Percentiles rank a stretch among this genome's conserved stretches.
phyloP scores from a whole-genome alignment of 2,888 invertebrate species.

The Conchocele bisecta region DNA sequence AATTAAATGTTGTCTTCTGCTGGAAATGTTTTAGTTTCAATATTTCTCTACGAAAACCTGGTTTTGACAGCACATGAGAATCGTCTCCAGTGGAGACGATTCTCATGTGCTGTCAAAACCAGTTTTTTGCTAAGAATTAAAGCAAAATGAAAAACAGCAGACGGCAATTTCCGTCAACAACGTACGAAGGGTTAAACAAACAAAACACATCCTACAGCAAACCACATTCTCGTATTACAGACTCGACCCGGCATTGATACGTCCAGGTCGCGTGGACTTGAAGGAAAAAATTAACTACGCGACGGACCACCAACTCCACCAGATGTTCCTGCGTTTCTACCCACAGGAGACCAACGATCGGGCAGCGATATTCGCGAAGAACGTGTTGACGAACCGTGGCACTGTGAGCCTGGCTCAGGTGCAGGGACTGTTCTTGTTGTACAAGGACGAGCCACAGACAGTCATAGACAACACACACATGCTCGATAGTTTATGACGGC shows the following conservation, averaged over 20 bases:
- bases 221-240: constrained; percentile 84
- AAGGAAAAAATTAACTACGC: constrained; percentile 91
- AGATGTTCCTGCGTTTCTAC: constrained; percentile 96
- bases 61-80: too few species aligned
- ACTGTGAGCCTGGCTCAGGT: constrained; percentile 95
- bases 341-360: constrained; percentile 82
- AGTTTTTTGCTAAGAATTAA: too few species aligned
- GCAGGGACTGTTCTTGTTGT: constrained; percentile 97
- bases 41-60: too few species aligned
- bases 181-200: too few species aligned
- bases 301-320: constrained; percentile 89
- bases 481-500: too few species aligned
- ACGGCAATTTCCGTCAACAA: too few species aligned
- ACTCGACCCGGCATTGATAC: constrained; percentile 96
- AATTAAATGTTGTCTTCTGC: too few species aligned
- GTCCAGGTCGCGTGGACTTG: constrained; percentile 97
- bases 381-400: constrained; percentile 83
- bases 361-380: constrained; percentile 86
- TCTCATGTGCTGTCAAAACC: too few species aligned
- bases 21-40: too few species aligned
- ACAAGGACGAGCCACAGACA: constrained; percentile 86
- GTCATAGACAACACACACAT: constrained; percentile 65
- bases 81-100: too few species aligned
- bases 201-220: too few species aligned
- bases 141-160: too few species aligned